Percentiles rank a stretch among this genome's conserved stretches.
Conservation (phyloP, 2,888 invertebrate species). For the Hyposoter didymator region DNA sequence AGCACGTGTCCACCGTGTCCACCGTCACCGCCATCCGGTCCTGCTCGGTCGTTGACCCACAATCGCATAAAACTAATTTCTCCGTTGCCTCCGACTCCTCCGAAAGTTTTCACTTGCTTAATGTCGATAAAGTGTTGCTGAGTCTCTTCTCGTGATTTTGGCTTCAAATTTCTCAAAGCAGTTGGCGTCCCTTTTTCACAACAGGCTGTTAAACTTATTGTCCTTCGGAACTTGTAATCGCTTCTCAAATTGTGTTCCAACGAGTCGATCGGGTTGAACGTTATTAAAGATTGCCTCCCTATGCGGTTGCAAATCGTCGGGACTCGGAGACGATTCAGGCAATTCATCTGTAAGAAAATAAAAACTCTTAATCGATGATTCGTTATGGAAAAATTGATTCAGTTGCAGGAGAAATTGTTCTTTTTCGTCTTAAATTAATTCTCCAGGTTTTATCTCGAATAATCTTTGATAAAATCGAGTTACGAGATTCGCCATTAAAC, state of each 20-base stretch:
- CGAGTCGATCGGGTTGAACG: conserved; percentile 28
- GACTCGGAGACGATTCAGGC: conserved; percentile 67
- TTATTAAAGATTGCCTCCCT: conserved; percentile 59
- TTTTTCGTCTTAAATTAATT: neutral
- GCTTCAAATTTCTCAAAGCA: conserved; percentile 77
- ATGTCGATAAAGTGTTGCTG: conserved; percentile 78
- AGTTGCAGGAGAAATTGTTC: neutral
- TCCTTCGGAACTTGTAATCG: conserved; percentile 60
- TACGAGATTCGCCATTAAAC: neutral
- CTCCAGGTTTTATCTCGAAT: neutral
- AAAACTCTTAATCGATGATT: neutral
- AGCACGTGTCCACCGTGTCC: conserved; percentile 98
- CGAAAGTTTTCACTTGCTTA: conserved; percentile 87
- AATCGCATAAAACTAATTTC: conserved; percentile 93
- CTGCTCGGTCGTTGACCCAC: conserved; percentile 94
- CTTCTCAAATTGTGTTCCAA: conserved; percentile 27
- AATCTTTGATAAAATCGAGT: neutral
- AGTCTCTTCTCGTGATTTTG: conserved; percentile 73
- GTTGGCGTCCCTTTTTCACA: conserved; percentile 64
- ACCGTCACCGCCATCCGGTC: conserved; percentile 98
- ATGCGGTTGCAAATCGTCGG: conserved; percentile 59
- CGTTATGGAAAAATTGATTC: neutral
- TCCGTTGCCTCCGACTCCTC: conserved; percentile 97
- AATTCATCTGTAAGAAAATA: conserved; percentile 74
- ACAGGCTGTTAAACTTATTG: conserved; percentile 69